A percentile compares a stretch with the other conserved stretches of the same genome.
These are phyloP conservation scores for Sialis fuliginosa DNA, from an alignment of 2,888 invertebrate species.

Conservation along the genomic window DNA sequence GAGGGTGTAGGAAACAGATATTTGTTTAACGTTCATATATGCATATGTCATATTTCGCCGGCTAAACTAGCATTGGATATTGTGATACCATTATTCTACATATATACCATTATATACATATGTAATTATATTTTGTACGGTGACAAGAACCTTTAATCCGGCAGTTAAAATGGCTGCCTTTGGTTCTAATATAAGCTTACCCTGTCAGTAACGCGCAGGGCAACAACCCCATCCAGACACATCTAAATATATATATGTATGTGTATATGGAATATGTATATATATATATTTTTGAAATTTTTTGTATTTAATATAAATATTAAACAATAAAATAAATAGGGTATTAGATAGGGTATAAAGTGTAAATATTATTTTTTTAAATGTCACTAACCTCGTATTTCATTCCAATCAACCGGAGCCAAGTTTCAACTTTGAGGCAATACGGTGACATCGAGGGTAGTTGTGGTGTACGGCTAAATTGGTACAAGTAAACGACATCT, in stretches of 20 bases:
- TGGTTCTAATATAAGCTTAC: too few species aligned
- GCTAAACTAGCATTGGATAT: not conserved
- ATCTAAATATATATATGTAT: too few species aligned
- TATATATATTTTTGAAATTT: not conserved
- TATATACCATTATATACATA: too few species aligned
- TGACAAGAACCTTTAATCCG: too few species aligned
- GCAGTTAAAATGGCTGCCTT: too few species aligned
- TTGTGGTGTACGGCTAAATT: constrained; percentile 78
- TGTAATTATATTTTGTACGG: too few species aligned
- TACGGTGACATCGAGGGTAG: constrained; percentile 83
- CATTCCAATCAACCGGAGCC: constrained; percentile 78
- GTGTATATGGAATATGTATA: too few species aligned
- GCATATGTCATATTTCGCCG: not conserved
- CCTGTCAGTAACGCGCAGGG: too few species aligned
- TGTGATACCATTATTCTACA: not conserved
- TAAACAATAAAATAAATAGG: not conserved
- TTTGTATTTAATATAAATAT: not conserved
- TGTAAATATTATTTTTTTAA: not conserved
- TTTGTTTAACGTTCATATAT: not conserved
- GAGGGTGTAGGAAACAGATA: too few species aligned
- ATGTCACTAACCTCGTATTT: constrained; percentile 76
- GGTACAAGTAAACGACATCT: constrained; percentile 86
- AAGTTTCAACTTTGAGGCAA: constrained; percentile 91
- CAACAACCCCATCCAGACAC: too few species aligned
- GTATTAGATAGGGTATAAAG: not conserved